Evolutionary conservation across 2,797 vertebrate genomes (phyloP).

Genomic region (Poecile montanus): DNA sequence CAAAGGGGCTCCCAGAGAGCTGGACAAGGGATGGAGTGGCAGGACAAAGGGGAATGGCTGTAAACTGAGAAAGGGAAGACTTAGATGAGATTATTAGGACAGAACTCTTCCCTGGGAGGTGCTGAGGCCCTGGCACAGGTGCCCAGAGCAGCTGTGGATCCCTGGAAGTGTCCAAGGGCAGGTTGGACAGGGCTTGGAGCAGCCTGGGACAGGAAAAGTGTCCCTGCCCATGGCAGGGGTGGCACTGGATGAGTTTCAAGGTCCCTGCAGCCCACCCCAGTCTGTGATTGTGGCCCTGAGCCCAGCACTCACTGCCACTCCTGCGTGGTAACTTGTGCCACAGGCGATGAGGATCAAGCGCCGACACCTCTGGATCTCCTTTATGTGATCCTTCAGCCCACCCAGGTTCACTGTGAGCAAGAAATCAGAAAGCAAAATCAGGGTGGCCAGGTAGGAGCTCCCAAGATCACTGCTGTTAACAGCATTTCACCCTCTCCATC

Average conservation of each 20-base stretch:
- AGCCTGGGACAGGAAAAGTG: accelerated
- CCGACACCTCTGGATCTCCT: constrained; percentile 96
- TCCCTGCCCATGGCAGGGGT: not conserved
- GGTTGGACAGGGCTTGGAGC: accelerated
- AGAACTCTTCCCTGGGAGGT: not conserved
- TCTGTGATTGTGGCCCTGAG: not conserved
- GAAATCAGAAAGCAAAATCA: not conserved
- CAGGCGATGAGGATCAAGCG: constrained; percentile 96
- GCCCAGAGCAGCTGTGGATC: not conserved
- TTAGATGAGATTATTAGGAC: not conserved
- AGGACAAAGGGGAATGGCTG: not conserved
- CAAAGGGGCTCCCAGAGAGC: not conserved
- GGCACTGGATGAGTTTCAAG: not conserved
- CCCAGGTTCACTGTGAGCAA: constrained; percentile 87
- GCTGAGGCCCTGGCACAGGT: not conserved
- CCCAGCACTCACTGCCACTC: constrained; percentile 81
- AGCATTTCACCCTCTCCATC: accelerated
- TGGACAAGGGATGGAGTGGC: not conserved
- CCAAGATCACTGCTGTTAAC: not conserved
- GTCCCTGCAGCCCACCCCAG: not conserved
- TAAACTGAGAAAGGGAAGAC: not conserved
- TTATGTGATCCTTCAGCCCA: constrained; percentile 97
- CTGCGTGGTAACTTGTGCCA: constrained; percentile 96
- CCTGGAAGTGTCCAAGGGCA: not conserved
- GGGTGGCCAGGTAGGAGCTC: not conserved